Evolutionary conservation across 1,140 invertebrate species (phyloP).

Genomic region (Holotrichia oblita): DNA sequence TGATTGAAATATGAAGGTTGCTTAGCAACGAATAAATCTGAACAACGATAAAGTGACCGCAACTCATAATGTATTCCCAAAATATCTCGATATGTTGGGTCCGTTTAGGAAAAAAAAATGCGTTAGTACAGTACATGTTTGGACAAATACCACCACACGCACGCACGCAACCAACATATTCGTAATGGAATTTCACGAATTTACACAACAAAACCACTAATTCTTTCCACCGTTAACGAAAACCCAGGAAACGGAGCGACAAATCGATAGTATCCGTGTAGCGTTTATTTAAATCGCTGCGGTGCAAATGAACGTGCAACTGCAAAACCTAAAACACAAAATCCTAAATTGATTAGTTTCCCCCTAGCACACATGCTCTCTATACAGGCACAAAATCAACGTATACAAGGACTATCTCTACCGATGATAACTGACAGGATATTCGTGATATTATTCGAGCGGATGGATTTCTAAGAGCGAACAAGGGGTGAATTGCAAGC

Average conservation of each 20-base stretch:
- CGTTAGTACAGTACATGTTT: too few species aligned
- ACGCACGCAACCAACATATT: too few species aligned
- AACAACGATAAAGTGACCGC: too few species aligned
- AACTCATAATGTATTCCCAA: too few species aligned
- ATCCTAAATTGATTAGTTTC: conserved; percentile 9
- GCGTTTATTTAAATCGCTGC: neutral
- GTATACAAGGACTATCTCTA: too few species aligned
- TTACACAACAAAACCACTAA: neutral
- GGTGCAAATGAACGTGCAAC: conserved; percentile 15
- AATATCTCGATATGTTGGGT: too few species aligned
- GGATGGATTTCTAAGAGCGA: neutral
- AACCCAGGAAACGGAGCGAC: neutral
- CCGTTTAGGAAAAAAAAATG: too few species aligned
- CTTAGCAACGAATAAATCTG: too few species aligned
- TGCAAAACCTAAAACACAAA: neutral
- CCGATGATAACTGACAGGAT: neutral
- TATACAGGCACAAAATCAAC: neutral
- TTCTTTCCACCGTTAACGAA: neutral
- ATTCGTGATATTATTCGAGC: neutral
- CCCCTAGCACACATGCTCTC: too few species aligned
- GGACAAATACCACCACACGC: too few species aligned
- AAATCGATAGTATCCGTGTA: neutral
- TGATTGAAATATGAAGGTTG: too few species aligned
- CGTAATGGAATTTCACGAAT: too few species aligned
- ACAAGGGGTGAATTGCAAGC: neutral